Conservation (phyloP, 2,113 vertebrate species). For the Pteronura brasiliensis region DNA sequence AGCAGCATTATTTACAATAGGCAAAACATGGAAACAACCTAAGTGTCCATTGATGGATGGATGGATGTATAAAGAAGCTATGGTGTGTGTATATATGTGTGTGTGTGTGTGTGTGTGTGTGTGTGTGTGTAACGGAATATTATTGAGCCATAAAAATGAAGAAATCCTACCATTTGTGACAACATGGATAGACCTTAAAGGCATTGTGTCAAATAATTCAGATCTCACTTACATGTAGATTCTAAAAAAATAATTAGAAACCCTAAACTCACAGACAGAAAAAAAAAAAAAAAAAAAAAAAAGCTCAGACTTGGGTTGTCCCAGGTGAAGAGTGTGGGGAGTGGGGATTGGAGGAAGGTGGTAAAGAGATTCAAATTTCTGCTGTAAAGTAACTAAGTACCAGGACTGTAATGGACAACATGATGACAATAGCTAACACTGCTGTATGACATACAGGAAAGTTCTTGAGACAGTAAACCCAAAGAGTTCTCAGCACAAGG, state of each 20-base stretch:
- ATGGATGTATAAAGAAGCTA: neutral
- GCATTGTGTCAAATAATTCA: neutral
- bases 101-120: fast-evolving
- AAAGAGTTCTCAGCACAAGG: neutral
- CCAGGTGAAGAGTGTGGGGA: neutral
- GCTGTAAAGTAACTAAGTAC: neutral
- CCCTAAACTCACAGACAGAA: neutral
- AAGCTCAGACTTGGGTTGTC: neutral
- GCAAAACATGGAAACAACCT: neutral
- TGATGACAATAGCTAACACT: neutral
- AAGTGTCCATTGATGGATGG: neutral
- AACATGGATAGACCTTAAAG: neutral
- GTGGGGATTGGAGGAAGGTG: neutral
- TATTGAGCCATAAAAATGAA: neutral
- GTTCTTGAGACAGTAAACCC: neutral
- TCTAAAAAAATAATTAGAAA: neutral
- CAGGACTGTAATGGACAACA: neutral
- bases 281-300: neutral
- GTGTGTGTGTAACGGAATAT: neutral
- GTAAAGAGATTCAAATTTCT: neutral
- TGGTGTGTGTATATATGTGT: fast-evolving
- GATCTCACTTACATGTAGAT: neutral
- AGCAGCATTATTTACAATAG: neutral
- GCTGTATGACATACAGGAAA: neutral
- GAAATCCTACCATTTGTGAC: neutral